Percentiles rank a stretch among this genome's conserved stretches.
Conservation (phyloP, 1,140 invertebrate genomes). For the Drosophila sp. region DNA sequence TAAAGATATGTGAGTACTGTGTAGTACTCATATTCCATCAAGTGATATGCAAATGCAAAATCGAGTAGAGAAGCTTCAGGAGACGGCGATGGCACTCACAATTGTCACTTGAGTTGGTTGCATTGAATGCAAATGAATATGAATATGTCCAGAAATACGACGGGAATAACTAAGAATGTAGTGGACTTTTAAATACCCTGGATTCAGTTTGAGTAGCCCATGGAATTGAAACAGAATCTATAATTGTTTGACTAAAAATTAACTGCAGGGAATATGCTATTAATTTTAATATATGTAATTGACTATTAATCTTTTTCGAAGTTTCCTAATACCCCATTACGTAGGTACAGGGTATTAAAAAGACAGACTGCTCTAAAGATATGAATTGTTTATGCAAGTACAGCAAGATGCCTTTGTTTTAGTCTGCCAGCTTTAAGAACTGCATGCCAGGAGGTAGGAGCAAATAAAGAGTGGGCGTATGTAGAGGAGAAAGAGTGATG, state of each 20-base stretch:
- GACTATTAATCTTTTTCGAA: too few species aligned
- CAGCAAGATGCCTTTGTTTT: slow-evolving; percentile 54
- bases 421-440: slow-evolving; percentile 33
- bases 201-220: not conserved
- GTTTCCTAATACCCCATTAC: not conserved
- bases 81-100: slow-evolving; percentile 58
- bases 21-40: slow-evolving; percentile 40
- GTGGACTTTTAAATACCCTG: slow-evolving; percentile 6
- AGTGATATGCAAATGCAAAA: slow-evolving; percentile 69
- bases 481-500: too few species aligned
- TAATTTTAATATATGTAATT: too few species aligned
- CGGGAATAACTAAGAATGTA: slow-evolving; percentile 2
- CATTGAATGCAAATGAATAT: slow-evolving; percentile 78
- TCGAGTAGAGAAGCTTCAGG: slow-evolving; percentile 28
- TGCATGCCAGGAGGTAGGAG: slow-evolving; percentile 12
- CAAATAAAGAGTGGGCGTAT: not conserved
- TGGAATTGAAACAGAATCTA: too few species aligned
- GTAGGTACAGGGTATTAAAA: slow-evolving; percentile 17
- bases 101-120: slow-evolving; percentile 47
- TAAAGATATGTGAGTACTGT: slow-evolving; percentile 46
- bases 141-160: slow-evolving; percentile 28
- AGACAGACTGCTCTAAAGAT: slow-evolving; percentile 35
- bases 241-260: too few species aligned
- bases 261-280: too few species aligned
- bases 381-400: slow-evolving; percentile 65